Conservation (phyloP, 1,140 invertebrate species). For the Linepithema humile region DNA sequence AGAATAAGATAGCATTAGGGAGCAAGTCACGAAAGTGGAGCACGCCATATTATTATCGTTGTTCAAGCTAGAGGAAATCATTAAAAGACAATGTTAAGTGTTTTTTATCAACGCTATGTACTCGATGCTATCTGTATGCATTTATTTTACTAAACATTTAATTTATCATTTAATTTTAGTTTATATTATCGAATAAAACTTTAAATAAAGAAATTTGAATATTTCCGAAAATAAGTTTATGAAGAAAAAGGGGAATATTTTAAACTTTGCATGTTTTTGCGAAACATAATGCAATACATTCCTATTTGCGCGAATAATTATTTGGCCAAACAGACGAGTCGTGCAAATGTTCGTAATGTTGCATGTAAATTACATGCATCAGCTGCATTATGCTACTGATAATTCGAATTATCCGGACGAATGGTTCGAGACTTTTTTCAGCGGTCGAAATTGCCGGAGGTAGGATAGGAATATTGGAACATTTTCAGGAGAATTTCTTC, state of each 20-base stretch:
- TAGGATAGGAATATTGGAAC: constrained; percentile 42
- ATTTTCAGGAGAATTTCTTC: constrained; percentile 49
- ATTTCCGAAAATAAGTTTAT: constrained; percentile 4
- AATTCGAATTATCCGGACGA: constrained; percentile 34
- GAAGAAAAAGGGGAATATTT: too few relatives aligned
- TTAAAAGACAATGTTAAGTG: constrained; percentile 51
- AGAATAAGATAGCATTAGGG: constrained; percentile 51
- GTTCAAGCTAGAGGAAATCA: constrained; percentile 7
- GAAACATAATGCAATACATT: neutral
- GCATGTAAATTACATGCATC: constrained; percentile 23
- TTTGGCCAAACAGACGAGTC: neutral
- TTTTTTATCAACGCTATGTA: constrained; percentile 14
- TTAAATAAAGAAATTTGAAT: neutral
- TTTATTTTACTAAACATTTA: neutral
- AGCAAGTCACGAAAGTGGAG: constrained; percentile 39
- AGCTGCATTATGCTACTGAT: constrained; percentile 3
- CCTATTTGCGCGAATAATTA: neutral
- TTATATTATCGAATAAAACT: neutral
- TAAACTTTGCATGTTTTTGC: neutral
- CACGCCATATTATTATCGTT: constrained; percentile 49
- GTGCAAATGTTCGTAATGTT: neutral
- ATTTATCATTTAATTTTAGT: neutral
- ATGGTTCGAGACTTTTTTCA: constrained; percentile 10
- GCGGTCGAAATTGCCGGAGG: neutral
- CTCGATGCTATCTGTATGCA: neutral